phyloP scores from a whole-genome alignment of 2,113 vertebrate genomes.

The Formicarius rufipectus region DNA sequence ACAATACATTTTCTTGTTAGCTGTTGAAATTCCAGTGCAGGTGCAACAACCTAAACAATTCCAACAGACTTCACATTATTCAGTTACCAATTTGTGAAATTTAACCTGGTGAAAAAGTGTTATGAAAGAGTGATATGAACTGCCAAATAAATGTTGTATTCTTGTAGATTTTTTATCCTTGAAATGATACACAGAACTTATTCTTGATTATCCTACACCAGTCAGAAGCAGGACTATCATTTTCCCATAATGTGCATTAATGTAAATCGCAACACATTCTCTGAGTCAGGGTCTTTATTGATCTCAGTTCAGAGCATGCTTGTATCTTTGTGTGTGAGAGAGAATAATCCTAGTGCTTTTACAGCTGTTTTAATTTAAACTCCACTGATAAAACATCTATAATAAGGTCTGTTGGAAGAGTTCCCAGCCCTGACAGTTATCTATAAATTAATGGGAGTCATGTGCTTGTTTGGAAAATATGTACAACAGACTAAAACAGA shows the following conservation, averaged over 20 bases:
- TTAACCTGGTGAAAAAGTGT: not conserved
- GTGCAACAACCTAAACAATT: not conserved
- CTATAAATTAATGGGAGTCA: constrained; percentile 43
- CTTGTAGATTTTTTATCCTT: not conserved
- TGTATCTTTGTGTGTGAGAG: not conserved
- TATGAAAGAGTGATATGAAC: not conserved
- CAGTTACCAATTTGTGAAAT: not conserved
- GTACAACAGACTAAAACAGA: not conserved
- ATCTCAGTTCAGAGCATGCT: not conserved
- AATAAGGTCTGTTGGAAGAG: constrained; percentile 47
- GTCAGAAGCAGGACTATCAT: not conserved
- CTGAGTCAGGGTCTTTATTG: constrained; percentile 2
- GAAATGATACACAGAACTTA: not conserved
- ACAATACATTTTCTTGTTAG: constrained; percentile 12
- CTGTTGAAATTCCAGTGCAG: not conserved
- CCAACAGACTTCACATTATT: not conserved
- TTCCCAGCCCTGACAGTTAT: constrained; percentile 38
- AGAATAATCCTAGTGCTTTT: constrained; percentile 37
- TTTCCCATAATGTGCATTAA: not conserved
- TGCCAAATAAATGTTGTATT: not conserved
- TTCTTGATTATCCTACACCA: not conserved
- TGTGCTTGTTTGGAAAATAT: constrained; percentile 4
- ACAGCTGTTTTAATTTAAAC: constrained; percentile 44
- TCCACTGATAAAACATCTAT: constrained; percentile 37
- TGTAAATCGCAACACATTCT: not conserved